phyloP scores from a whole-genome alignment of 1,140 invertebrate species.

The Platyura marginata region DNA sequence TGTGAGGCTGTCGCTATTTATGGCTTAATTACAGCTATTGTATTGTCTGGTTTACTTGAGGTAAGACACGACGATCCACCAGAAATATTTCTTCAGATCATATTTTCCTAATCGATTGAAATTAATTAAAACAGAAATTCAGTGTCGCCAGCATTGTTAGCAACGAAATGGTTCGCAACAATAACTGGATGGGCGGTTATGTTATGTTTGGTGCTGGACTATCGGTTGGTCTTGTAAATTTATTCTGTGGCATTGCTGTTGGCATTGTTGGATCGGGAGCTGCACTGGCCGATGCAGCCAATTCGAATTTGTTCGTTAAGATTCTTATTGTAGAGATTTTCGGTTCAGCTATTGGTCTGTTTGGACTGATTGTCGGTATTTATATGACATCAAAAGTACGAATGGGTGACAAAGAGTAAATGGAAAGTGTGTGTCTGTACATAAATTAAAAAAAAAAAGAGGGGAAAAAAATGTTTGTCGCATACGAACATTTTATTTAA shows the following conservation, averaged over 20 bases:
- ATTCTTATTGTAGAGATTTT: conserved; percentile 98
- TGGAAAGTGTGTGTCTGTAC: too few species aligned
- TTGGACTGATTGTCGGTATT: conserved; percentile 95
- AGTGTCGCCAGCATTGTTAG: conserved; percentile 12
- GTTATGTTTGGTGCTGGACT: conserved; percentile 91
- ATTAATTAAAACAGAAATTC: conserved; percentile 9
- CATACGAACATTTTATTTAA: neutral
- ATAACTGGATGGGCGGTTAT: conserved; percentile 67
- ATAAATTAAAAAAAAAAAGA: too few species aligned
- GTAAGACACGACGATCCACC: too few species aligned
- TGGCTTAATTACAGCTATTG: conserved; percentile 95
- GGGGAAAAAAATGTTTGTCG: neutral
- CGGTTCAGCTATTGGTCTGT: conserved; percentile 92
- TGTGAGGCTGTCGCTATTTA: conserved; percentile 98
- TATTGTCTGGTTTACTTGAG: conserved; percentile 69
- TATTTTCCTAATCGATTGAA: conserved; percentile 28
- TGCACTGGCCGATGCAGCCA: conserved; percentile 88
- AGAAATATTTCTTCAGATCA: too few species aligned
- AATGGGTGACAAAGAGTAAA: conserved; percentile 31
- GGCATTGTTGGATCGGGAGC: conserved; percentile 93
- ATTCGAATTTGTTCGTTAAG: conserved; percentile 87
- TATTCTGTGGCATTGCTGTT: conserved; percentile 90
- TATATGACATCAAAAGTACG: conserved; percentile 60
- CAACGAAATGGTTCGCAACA: conserved; percentile 22
- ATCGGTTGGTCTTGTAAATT: conserved; percentile 82